Evolutionary conservation across 1,140 invertebrate genomes (phyloP).

Genomic region (Capitella teleta): DNA sequence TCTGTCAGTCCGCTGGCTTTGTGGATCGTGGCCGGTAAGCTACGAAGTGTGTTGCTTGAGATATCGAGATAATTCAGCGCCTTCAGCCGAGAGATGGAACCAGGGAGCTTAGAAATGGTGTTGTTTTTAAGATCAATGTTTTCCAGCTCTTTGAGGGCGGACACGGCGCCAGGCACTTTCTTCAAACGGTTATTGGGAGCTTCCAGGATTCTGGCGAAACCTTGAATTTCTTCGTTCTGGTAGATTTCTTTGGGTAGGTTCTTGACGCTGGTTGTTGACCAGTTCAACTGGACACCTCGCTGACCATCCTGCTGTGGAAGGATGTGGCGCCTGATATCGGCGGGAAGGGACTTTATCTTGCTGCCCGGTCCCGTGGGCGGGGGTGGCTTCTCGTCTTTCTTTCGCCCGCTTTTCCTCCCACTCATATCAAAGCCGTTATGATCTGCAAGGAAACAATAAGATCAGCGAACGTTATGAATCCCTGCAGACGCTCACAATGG

Average conservation of each 20-base stretch:
- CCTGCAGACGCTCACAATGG: no score
- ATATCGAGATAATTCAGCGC: constrained; percentile 22
- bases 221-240: constrained; percentile 32
- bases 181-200: constrained; percentile 32
- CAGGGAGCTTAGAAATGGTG: constrained; percentile 21
- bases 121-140: constrained; percentile 26
- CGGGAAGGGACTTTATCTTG: constrained; percentile 27
- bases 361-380: constrained; percentile 33
- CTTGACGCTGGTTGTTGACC: constrained; percentile 15
- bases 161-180: constrained; percentile 28
- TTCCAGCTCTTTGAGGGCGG: constrained; percentile 20
- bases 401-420: no score
- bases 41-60: constrained; percentile 32
- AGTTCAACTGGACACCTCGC: constrained; percentile 6
- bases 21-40: constrained; percentile 31
- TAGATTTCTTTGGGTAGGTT: constrained; percentile 28
- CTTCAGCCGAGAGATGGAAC: constrained; percentile 25
- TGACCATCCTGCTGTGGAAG: constrained; percentile 15
- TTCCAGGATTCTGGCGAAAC: constrained; percentile 18
- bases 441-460: no score
- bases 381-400: constrained; percentile 27
- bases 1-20: constrained; percentile 24
- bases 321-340: constrained; percentile 21
- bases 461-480: no score
- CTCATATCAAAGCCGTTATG: no score